phyloP scores from a whole-genome alignment of 2,797 vertebrate genomes.

The Prionace glauca region DNA sequence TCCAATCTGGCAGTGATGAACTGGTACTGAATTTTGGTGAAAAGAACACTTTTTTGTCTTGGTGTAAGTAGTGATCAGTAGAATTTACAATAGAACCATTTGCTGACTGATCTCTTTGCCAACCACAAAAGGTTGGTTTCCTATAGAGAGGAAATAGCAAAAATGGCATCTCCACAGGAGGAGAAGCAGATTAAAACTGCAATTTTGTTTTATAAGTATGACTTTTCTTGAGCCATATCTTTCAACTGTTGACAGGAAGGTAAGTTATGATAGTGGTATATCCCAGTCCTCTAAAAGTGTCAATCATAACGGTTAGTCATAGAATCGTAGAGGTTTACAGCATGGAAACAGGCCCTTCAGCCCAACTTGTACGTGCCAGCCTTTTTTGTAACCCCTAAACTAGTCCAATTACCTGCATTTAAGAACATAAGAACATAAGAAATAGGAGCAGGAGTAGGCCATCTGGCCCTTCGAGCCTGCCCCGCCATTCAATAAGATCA shows the following conservation, averaged over 20 bases:
- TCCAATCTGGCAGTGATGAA: neutral
- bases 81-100: neutral
- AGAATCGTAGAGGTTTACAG: too few relatives aligned
- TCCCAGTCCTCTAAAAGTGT: neutral
- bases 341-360: too few relatives aligned
- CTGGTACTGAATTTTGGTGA: neutral
- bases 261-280: neutral
- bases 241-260: neutral
- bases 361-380: too few relatives aligned
- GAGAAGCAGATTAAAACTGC: neutral
- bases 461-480: too few relatives aligned
- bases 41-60: neutral
- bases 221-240: neutral
- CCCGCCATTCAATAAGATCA: too few relatives aligned
- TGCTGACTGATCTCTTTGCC: neutral
- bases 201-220: neutral
- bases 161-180: neutral
- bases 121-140: neutral
- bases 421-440: too few relatives aligned
- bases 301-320: too few relatives aligned
- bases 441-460: too few relatives aligned
- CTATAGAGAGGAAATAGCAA: neutral
- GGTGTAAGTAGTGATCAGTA: neutral
- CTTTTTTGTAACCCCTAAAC: too few relatives aligned
- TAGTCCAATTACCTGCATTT: too few relatives aligned